A percentile compares a stretch with the other conserved stretches of the same genome.
Conservation (phyloP, 2,113 vertebrate genomes). For the Sula dactylatra region DNA sequence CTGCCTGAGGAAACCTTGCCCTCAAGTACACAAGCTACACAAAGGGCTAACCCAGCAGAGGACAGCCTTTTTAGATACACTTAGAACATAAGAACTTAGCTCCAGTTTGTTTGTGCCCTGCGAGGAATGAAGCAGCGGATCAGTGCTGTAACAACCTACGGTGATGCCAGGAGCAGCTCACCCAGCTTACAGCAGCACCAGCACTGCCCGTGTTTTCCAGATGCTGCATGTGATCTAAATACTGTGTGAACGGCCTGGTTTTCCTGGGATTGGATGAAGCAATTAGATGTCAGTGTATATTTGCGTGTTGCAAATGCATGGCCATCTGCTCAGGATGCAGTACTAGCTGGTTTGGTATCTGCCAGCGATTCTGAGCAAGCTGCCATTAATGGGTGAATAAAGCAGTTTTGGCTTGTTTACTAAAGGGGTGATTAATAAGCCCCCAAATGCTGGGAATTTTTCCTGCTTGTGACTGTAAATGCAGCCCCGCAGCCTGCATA, state of each 20-base stretch:
- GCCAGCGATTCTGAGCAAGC: not conserved
- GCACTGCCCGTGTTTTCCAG: not conserved
- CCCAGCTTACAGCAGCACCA: not conserved
- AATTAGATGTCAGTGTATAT: no score
- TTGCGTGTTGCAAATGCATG: fast-evolving
- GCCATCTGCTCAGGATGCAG: not conserved
- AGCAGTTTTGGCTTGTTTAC: not conserved
- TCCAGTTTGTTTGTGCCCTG: not conserved
- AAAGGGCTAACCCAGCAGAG: not conserved
- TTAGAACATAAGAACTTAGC: no score
- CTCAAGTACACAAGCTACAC: not conserved
- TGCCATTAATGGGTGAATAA: not conserved
- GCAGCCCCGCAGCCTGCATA: not conserved
- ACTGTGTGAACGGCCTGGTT: not conserved
- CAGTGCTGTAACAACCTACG: fast-evolving
- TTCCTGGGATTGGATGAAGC: not conserved
- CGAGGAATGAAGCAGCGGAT: not conserved
- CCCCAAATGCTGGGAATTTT: not conserved
- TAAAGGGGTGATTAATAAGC: not conserved
- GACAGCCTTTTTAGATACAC: not conserved
- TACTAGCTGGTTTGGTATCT: not conserved
- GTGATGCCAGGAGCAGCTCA: not conserved
- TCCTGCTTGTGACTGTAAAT: not conserved
- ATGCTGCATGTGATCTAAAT: fast-evolving
- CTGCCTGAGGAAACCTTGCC: not conserved